A percentile compares a stretch with the other conserved stretches of the same genome.
Conservation (phyloP, 1,140 invertebrate species). For the Atta texana region DNA sequence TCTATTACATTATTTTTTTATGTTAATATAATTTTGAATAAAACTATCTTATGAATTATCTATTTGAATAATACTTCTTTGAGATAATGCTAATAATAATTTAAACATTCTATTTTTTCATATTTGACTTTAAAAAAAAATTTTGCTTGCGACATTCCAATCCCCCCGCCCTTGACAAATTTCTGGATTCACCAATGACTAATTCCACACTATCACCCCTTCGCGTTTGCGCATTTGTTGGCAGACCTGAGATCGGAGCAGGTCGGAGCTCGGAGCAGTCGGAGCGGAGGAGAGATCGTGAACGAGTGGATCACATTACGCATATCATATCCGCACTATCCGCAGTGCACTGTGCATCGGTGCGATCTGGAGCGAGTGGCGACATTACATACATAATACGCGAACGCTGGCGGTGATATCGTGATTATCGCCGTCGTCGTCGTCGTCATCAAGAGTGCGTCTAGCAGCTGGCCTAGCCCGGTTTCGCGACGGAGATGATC, state of each 20-base stretch:
- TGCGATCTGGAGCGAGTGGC: background rate
- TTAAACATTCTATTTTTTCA: too few species aligned
- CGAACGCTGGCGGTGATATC: background rate
- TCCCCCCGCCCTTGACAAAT: too few species aligned
- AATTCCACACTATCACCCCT: background rate
- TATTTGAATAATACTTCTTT: too few species aligned
- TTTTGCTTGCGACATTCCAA: too few species aligned
- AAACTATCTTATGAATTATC: too few species aligned
- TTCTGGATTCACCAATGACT: too few species aligned
- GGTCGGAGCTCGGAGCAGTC: background rate
- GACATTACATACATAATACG: background rate
- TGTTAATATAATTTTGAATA: too few species aligned
- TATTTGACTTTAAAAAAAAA: too few species aligned
- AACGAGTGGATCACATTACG: conserved; percentile 24
- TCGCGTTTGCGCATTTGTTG: conserved; percentile 15
- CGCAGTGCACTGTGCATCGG: conserved; percentile 46
- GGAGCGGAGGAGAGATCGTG: conserved; percentile 59
- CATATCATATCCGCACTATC: conserved; percentile 52
- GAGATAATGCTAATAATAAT: too few species aligned
- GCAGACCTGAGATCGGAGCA: conserved; percentile 46
- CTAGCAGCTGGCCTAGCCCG: conserved; percentile 11
- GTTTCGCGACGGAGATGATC: conserved; percentile 18
- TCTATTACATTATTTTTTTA: too few species aligned
- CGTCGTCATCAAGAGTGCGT: background rate
- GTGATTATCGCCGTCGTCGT: background rate